These are phyloP conservation scores for Scotopteryx bipunctaria DNA, from an alignment of 2,888 invertebrate genomes.

Conservation along the genomic window DNA sequence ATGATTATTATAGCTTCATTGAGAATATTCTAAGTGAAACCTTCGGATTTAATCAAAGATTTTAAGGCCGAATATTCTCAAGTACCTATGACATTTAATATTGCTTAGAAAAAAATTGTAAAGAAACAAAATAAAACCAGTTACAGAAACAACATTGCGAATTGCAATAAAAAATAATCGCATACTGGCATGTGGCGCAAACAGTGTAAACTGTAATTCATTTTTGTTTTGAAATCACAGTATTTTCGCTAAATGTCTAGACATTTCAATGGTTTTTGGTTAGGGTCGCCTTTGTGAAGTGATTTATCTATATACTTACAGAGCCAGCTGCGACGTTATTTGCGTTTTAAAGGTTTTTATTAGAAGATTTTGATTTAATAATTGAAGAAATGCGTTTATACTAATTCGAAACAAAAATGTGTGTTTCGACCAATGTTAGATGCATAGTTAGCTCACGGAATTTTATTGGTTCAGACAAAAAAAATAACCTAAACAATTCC, in stretches of 20 bases:
- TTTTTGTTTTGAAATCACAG: constrained; percentile 22
- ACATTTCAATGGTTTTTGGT: constrained; percentile 6
- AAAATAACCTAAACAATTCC: no score
- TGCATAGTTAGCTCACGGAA: no score
- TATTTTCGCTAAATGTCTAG: constrained; percentile 10
- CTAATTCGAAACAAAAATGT: no score
- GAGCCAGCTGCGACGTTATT: no score
- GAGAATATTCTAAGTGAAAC: not conserved
- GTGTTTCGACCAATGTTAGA: no score
- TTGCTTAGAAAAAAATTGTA: not conserved
- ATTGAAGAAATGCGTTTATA: no score
- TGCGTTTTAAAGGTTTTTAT: no score
- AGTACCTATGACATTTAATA: not conserved
- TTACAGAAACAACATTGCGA: constrained; percentile 15
- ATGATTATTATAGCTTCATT: not conserved
- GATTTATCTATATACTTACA: no score
- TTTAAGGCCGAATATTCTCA: not conserved
- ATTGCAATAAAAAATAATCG: constrained; percentile 24
- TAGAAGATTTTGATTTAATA: no score
- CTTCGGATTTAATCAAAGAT: not conserved
- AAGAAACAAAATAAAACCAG: constrained; percentile 8
- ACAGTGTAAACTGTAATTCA: constrained; percentile 27
- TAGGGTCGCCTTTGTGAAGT: constrained; percentile 1
- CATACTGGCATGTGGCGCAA: constrained; percentile 29
- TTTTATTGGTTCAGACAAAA: no score